Percentiles rank a stretch among this genome's conserved stretches.
These are phyloP conservation scores for Actinia tenebrosa DNA, from an alignment of 64 coral and sea anemone species.

Conservation along the genomic window DNA sequence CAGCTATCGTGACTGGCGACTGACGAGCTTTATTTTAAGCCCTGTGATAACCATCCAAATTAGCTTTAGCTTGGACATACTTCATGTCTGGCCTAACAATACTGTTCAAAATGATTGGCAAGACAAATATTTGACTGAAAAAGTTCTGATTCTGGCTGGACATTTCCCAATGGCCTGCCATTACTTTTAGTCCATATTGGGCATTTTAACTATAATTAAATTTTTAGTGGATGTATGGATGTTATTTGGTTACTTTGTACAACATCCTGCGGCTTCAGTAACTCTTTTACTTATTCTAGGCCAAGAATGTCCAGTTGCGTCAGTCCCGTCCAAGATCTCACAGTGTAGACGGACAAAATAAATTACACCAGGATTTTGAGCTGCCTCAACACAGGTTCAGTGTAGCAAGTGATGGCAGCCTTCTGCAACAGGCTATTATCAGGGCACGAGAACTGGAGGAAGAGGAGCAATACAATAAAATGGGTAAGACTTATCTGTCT, in stretches of 20 bases:
- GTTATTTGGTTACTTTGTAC: no score
- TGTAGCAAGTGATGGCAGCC: constrained; percentile 69
- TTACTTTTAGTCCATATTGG: no score
- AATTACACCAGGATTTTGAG: not conserved
- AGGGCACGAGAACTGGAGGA: constrained; percentile 72
- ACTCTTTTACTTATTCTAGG: not conserved
- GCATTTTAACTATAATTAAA: no score
- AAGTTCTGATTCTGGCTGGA: no score
- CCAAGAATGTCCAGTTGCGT: constrained; percentile 19
- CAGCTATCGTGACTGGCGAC: no score
- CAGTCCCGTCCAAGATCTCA: constrained; percentile 9
- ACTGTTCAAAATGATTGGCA: no score
- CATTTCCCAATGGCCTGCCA: no score
- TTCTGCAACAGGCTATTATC: constrained; percentile 62
- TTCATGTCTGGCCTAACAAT: no score
- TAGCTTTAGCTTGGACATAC: no score
- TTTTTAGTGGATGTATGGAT: not conserved
- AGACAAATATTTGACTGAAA: no score
- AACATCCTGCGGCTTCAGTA: not conserved
- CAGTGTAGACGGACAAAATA: not conserved
- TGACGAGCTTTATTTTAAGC: no score
- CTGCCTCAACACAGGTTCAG: constrained; percentile 6
- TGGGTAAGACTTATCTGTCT: constrained; percentile 3
- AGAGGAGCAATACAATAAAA: constrained; percentile 57
- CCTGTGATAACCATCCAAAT: no score